Conservation (phyloP, 2,888 invertebrate genomes). For the Malthinus seriepunctatus region DNA sequence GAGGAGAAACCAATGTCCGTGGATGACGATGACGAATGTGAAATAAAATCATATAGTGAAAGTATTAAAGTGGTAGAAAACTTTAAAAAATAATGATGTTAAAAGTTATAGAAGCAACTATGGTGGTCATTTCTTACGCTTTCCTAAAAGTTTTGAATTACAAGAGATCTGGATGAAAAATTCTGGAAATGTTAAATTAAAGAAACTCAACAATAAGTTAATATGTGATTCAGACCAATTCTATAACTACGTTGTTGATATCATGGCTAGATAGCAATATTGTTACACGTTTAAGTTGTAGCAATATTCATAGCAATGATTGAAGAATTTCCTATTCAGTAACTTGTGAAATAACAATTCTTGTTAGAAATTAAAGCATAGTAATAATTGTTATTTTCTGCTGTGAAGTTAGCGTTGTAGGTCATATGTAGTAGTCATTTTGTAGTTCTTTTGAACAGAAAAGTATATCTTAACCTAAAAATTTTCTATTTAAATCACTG, state of each 20-base stretch:
- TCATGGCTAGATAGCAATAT: neutral
- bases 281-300: neutral
- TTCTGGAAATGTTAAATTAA: no score
- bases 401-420: neutral
- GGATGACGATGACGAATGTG: no score
- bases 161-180: no score
- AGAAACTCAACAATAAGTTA: no score
- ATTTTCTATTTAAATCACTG: no score
- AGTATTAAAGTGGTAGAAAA: no score
- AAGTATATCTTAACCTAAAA: neutral
- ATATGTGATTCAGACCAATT: neutral
- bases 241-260: neutral
- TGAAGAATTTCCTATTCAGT: neutral
- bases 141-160: no score
- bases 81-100: no score
- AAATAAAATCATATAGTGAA: no score
- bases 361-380: neutral
- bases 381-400: neutral
- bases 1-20: no score
- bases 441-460: neutral
- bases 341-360: neutral
- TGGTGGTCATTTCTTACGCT: no score
- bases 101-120: no score
- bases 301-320: neutral
- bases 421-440: neutral